A percentile compares a stretch with the other conserved stretches of the same genome.
Evolutionary conservation across 2,888 invertebrate species (phyloP).

Genomic region (Chironomus riparius): DNA sequence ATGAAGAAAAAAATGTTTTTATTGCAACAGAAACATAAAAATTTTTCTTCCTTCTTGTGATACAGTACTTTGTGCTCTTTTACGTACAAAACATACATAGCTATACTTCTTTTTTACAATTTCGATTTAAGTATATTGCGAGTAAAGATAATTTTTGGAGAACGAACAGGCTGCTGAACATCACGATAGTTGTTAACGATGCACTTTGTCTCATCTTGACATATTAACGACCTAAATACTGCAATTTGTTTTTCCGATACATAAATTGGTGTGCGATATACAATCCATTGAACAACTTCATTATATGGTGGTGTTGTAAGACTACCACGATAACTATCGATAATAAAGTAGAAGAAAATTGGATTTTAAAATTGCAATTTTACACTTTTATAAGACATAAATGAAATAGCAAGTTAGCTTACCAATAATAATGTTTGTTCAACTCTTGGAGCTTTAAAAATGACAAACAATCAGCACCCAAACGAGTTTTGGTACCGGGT

Average conservation of each 20-base stretch:
- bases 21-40: neutral
- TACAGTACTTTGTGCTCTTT: neutral
- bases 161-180: conserved; percentile 40
- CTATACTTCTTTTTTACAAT: conserved; percentile 33
- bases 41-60: neutral
- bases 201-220: conserved; percentile 39
- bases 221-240: conserved; percentile 25
- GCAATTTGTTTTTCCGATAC: conserved; percentile 57
- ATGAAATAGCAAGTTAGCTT: neutral
- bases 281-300: conserved; percentile 66
- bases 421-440: conserved; percentile 54
- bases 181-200: conserved; percentile 42
- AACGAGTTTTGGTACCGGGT: conserved; percentile 38
- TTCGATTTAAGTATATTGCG: conserved; percentile 42
- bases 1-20: neutral
- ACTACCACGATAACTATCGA: conserved; percentile 56
- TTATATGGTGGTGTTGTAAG: conserved; percentile 62
- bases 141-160: conserved; percentile 41
- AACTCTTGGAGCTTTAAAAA: conserved; percentile 61
- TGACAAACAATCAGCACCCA: conserved; percentile 53
- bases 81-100: neutral
- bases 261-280: conserved; percentile 58
- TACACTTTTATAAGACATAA: neutral
- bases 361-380: neutral
- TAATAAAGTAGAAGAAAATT: neutral